Percentiles rank a stretch among this genome's conserved stretches.
Conservation (phyloP, 2,888 invertebrate genomes). For the Eilema depressum region DNA sequence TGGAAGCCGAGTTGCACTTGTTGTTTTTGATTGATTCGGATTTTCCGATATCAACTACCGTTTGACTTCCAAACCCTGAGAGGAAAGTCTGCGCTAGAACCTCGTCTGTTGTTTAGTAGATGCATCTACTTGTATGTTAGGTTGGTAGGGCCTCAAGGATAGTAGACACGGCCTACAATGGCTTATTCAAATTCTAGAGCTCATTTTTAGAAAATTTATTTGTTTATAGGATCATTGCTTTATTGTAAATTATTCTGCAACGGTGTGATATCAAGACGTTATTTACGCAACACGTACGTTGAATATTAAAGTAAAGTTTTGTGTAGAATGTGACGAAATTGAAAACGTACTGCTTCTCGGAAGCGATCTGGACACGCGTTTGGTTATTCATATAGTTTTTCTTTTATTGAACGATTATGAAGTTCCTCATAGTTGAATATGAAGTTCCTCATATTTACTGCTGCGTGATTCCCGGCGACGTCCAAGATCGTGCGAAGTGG, state of each 20-base stretch:
- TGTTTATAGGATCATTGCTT: neutral
- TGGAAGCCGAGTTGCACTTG: too few relatives aligned
- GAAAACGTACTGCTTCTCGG: slow-evolving; percentile 60
- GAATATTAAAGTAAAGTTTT: slow-evolving; percentile 58
- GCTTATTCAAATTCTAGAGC: neutral
- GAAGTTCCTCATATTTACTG: neutral
- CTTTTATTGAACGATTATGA: neutral
- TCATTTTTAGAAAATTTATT: neutral
- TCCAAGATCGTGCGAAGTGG: too few relatives aligned
- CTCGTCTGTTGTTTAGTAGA: too few relatives aligned
- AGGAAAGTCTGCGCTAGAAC: too few relatives aligned
- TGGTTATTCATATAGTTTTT: slow-evolving; percentile 46
- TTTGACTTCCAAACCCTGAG: too few relatives aligned
- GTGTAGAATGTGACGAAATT: slow-evolving; percentile 61
- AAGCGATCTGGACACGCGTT: slow-evolving; percentile 61
- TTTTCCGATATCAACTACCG: too few relatives aligned
- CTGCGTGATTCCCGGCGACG: neutral
- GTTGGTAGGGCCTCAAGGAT: too few relatives aligned
- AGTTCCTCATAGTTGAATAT: neutral
- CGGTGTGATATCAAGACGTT: slow-evolving; percentile 53
- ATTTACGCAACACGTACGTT: slow-evolving; percentile 65
- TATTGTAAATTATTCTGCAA: neutral
- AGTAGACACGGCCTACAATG: too few relatives aligned
- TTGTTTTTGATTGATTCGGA: too few relatives aligned
- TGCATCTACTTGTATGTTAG: too few relatives aligned